Evolutionary conservation across 2,113 vertebrate genomes (phyloP), one percentile per base, ranked within the genome.

Genomic region (Podarcis cretensis): DNA sequence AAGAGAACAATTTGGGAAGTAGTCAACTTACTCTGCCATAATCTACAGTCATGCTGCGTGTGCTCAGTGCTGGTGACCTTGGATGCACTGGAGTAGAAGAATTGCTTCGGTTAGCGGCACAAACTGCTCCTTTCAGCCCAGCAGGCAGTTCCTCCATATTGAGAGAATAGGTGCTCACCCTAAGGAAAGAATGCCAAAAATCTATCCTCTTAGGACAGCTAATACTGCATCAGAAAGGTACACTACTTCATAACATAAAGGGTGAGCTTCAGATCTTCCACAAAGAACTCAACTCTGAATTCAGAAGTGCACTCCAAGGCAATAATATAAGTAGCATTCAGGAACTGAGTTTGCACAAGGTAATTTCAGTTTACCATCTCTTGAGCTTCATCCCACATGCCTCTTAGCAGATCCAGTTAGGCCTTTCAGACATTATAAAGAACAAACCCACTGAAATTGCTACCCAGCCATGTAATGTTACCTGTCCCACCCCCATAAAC

Each of bases 161-260:
- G 92, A 96, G 96, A 92, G 97, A 98, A 59, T 96, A 85, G 0
- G 82, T 89, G 87, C 96, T 97, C 7, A 96, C 96, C 90, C 98
- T 99, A 94, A 37, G 88, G 66, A 91, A 90, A 94, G 32, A 90
- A 27, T 6, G 82, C 25, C 65, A 5, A 83, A 80, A 91, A 35
- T 94, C 84, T 89, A 16, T 75, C 73, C 82, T 85, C 78, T 82
- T 89, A 84, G 88, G n/a, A 65, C 40, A 63, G 79, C 27, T 43
- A 80, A 32, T 78, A 35, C 3, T 32, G 63, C 0, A 71, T 2
- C 21, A 66, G 14, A 66, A 90, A 85, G 27, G 89, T 14, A 66
- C 74, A 23, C 0, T 59, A 89, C 79, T 21, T 6, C 0, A 16
- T n/a, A 68, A 27, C 43, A 57, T 6, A 79, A 43, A 85, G 66